Evolutionary conservation across 2,797 vertebrate genomes (phyloP).

Genomic region (Eremophila alpestris): DNA sequence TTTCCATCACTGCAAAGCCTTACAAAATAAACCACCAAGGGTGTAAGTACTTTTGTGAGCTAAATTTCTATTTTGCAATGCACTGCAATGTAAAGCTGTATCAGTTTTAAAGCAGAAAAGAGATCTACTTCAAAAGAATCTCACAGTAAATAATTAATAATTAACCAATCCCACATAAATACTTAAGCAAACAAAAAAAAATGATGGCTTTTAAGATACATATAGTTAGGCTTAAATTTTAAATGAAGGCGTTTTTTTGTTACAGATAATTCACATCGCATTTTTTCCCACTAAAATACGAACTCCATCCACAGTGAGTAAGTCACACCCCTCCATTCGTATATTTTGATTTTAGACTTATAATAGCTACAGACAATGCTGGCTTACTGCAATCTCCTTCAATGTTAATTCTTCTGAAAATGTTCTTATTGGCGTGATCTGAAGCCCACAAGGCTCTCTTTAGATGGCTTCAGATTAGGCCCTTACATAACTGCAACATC

Average conservation of each 20-base stretch:
- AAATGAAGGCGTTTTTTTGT: not conserved
- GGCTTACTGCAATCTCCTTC: not conserved
- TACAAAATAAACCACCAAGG: not conserved
- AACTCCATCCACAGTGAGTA: not conserved
- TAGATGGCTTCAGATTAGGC: constrained; percentile 19
- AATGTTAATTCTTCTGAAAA: not conserved
- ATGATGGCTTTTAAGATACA: not conserved
- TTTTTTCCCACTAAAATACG: not conserved
- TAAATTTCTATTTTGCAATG: not conserved
- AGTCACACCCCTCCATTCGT: not conserved
- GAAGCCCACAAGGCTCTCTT: constrained; percentile 21
- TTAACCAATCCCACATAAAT: not conserved
- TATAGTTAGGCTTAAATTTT: not conserved
- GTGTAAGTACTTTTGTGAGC: not conserved
- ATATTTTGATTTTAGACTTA: not conserved
- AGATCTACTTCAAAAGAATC: not conserved
- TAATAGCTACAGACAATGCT: not conserved
- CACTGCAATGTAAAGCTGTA: not conserved
- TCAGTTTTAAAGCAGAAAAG: not conserved
- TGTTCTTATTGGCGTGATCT: not conserved
- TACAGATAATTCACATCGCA: not conserved
- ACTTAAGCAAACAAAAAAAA: not conserved
- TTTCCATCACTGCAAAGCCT: not conserved
- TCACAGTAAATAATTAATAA: not conserved
- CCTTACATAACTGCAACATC: constrained; percentile 49